Percentiles rank a stretch among this genome's conserved stretches.
phyloP scores from a whole-genome alignment of 2,888 invertebrate genomes.

The Ennomos fuscantarius region DNA sequence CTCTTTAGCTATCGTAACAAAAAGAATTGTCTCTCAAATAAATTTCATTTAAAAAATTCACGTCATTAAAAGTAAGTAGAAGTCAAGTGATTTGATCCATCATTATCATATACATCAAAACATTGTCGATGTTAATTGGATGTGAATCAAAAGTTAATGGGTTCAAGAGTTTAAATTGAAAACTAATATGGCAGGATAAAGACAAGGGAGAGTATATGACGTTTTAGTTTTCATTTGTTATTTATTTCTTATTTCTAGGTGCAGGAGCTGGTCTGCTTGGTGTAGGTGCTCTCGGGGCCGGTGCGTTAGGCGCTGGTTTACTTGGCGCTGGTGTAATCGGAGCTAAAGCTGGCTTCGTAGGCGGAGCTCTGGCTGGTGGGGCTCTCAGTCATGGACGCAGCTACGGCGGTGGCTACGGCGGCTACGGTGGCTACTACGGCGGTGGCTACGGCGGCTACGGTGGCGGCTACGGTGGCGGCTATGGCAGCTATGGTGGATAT shows the following conservation, averaged over 20 bases:
- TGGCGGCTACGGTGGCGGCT: constrained; percentile 46
- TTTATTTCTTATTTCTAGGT: constrained; percentile 39
- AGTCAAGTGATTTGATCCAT: too few species aligned
- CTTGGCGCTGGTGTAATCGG: constrained; percentile 68
- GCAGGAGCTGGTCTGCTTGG: constrained; percentile 57
- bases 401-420: constrained; percentile 45
- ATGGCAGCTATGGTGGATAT: constrained; percentile 38
- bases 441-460: constrained; percentile 45
- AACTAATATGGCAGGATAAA: too few species aligned
- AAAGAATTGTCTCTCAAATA: too few species aligned
- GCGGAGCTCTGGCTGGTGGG: constrained; percentile 66
- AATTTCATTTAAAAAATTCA: too few species aligned
- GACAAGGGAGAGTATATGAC: too few species aligned
- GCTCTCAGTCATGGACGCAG: constrained; percentile 52
- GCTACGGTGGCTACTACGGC: constrained; percentile 42
- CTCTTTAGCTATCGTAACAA: too few species aligned
- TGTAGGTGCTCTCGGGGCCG: constrained; percentile 56
- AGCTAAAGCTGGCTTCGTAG: constrained; percentile 67
- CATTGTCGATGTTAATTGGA: too few species aligned
- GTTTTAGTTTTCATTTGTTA: not conserved
- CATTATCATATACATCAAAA: too few species aligned
- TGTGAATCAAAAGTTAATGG: too few species aligned
- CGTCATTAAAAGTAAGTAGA: too few species aligned
- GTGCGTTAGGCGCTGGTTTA: constrained; percentile 60
- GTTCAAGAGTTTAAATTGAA: too few species aligned